These are phyloP conservation scores for Leptinotarsa rubiginosa DNA, from an alignment of 2,888 invertebrate genomes.

Conservation along the genomic window DNA sequence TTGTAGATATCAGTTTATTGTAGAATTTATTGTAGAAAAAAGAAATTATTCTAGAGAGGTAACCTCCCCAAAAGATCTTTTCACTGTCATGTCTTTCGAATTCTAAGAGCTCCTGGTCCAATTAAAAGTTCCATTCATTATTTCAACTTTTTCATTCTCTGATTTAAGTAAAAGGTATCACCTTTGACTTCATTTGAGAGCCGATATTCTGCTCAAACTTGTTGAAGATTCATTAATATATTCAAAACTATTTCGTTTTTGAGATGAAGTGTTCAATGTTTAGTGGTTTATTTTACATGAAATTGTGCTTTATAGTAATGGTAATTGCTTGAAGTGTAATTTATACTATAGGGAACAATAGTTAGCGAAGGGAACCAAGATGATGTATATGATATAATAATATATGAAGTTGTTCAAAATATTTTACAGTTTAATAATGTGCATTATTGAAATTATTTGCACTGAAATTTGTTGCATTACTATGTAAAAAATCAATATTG, in stretches of 20 bases:
- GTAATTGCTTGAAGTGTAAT: background rate
- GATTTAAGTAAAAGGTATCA: no score
- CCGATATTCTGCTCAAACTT: background rate
- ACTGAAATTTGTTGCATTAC: background rate
- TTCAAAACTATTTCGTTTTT: background rate
- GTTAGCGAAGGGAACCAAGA: background rate
- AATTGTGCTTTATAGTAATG: slow-evolving; percentile 1
- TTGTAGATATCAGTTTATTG: no score
- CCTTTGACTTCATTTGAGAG: background rate
- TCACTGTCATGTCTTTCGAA: no score
- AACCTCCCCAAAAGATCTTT: no score
- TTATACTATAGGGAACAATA: slow-evolving; percentile 13
- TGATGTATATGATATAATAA: slow-evolving; percentile 11
- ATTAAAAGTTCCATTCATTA: no score
- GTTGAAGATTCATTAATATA: background rate
- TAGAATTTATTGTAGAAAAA: no score
- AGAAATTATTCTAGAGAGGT: no score
- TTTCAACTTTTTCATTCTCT: no score
- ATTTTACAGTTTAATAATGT: slow-evolving; percentile 7
- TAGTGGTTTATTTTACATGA: background rate
- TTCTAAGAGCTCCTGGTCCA: no score
- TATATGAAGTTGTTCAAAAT: slow-evolving; percentile 13
- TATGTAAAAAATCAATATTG: slow-evolving; percentile 3
- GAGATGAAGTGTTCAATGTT: background rate
- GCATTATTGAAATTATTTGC: background rate